Percentiles rank a stretch among this genome's conserved stretches.
Evolutionary conservation across 2,888 invertebrate genomes (phyloP).

Genomic region (Eulithis prunata): DNA sequence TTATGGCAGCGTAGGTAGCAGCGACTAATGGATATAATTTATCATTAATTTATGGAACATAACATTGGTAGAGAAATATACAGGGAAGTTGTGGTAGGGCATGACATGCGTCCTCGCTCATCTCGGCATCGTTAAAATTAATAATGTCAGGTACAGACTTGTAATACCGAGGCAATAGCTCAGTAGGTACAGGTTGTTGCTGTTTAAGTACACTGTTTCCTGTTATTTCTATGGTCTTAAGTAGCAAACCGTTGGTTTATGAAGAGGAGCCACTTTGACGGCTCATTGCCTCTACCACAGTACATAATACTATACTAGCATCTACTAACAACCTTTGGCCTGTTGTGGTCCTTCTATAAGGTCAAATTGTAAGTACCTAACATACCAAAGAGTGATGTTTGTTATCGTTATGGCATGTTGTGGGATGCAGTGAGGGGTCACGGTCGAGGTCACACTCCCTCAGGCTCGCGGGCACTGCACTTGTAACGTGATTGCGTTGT

Average conservation of each 20-base stretch:
- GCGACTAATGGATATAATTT: no score
- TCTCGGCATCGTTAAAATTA: constrained; percentile 12
- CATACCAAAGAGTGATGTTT: neutral
- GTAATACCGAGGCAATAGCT: constrained; percentile 4
- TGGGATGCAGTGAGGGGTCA: constrained; percentile 41
- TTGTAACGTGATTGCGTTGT: constrained; percentile 40
- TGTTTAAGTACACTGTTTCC: constrained; percentile 15
- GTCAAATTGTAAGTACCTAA: neutral
- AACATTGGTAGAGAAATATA: no score
- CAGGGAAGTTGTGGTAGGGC: no score
- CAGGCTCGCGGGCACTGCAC: constrained; percentile 48
- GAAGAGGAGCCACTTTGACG: neutral
- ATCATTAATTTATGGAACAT: no score
- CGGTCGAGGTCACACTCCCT: constrained; percentile 46
- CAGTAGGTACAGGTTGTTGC: constrained; percentile 1
- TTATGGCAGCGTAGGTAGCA: no score
- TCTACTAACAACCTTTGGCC: neutral
- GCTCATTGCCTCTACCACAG: neutral
- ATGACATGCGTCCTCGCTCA: neutral
- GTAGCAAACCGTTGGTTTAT: constrained; percentile 9
- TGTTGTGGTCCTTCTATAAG: neutral
- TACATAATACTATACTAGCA: no score
- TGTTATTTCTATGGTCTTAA: constrained; percentile 14
- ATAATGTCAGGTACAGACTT: constrained; percentile 10
- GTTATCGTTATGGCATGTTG: constrained; percentile 3